Evolutionary conservation across 2,888 invertebrate species (phyloP), one percentile per base, ranked within the genome.

Genomic region (Adineta ricciae): DNA sequence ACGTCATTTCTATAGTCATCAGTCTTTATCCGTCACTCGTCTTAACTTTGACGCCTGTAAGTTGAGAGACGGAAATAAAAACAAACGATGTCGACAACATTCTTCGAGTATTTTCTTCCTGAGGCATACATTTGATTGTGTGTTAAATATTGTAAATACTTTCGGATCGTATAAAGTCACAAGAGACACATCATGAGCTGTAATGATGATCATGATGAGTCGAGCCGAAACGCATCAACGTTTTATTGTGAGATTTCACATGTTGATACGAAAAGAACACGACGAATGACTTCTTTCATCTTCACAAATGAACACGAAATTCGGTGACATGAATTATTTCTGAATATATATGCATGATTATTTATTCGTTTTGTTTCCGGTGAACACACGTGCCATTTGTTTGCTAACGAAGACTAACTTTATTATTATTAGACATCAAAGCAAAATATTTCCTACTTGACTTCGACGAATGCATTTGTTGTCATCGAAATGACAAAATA

Each of bases 191-290:
- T n/a, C n/a, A 64, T 64, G 64, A 64, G 19, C 32, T 64, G 5
- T 36, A 32, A 64, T 64, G 64, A 64, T 64, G 64, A 64, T 64
- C 32, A 64, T 64, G 32, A 64, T 64, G 64, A 64, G 64, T 64
- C 2, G 32, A 19, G 64, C 64, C 64, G 64, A 64, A 64, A 64
- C 19, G 64, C 32, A 64, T 64, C 64, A 64, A 64, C 64, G 32
- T 64, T 64, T 64, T 64, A 64, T 64, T 64, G 64, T 64, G 64
- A 64, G 64, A 32, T 64, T 32, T 64, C 32, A 64, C 64, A 27
- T 32, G 64, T 64, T 19, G 19, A 64, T 64, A 64, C 16, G 64
- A 64, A 64, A 64, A 64, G 19, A 50, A 46, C 11, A 46, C 5
- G 46, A 46, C 46, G 46, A 46, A 46, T 46, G 46, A 46, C 5